These are phyloP conservation scores for Ectropis crepuscularia DNA, from an alignment of 2,888 invertebrate genomes.

Conservation along the genomic window DNA sequence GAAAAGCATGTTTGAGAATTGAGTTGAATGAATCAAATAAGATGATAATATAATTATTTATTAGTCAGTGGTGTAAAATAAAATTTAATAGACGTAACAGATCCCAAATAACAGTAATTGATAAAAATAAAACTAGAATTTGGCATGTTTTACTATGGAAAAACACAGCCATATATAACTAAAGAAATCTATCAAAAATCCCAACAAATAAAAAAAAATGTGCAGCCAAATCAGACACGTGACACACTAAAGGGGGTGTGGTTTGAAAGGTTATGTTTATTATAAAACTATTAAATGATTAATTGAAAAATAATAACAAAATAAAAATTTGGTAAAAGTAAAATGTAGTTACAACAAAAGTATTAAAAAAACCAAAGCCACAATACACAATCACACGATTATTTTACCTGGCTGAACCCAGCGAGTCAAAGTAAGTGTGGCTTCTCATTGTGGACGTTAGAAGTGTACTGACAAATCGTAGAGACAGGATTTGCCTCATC, in stretches of 20 bases:
- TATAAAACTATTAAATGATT: background rate
- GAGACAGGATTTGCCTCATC: slow-evolving; percentile 79
- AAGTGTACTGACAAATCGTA: slow-evolving; percentile 74
- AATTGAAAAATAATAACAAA: slow-evolving; percentile 5
- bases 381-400: slow-evolving; percentile 46
- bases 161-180: too few relatives aligned
- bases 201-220: background rate
- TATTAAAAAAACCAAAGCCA: slow-evolving; percentile 42
- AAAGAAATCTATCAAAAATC: too few relatives aligned
- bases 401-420: slow-evolving; percentile 81
- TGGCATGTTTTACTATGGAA: too few relatives aligned
- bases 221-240: background rate
- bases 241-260: too few relatives aligned
- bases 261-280: background rate
- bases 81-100: too few relatives aligned
- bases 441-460: slow-evolving; percentile 81
- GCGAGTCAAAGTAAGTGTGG: slow-evolving; percentile 77
- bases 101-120: too few relatives aligned
- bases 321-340: slow-evolving; percentile 9
- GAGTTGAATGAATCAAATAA: too few relatives aligned
- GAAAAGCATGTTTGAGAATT: too few relatives aligned
- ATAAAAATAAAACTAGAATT: too few relatives aligned
- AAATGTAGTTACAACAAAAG: background rate
- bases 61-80: too few relatives aligned
- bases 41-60: too few relatives aligned